phyloP scores from a whole-genome alignment of 2,888 invertebrate species.

The Agrypnus murinus region DNA sequence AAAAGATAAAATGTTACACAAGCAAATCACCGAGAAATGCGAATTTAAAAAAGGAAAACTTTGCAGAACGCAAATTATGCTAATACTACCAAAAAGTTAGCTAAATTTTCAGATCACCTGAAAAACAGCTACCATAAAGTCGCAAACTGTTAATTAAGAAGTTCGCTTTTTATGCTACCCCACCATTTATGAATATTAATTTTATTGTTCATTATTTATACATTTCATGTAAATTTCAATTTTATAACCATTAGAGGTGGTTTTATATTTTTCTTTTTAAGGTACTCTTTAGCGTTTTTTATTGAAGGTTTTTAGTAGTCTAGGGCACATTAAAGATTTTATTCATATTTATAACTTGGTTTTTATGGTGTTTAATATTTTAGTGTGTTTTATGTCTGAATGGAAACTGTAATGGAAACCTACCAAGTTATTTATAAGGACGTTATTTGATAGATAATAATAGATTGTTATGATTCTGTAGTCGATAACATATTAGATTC shows the following conservation, averaged over 20 bases:
- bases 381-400: too few relatives aligned
- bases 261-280: neutral
- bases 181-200: conserved; percentile 24
- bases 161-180: conserved; percentile 1
- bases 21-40: neutral
- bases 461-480: too few relatives aligned
- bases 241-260: conserved; percentile 2
- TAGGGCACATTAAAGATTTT: too few relatives aligned
- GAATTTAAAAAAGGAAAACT: neutral
- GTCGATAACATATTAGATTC: too few relatives aligned
- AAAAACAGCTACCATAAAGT: conserved; percentile 11
- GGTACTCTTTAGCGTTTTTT: too few relatives aligned
- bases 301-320: too few relatives aligned
- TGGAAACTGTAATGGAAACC: too few relatives aligned
- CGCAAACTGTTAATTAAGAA: conserved; percentile 23
- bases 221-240: conserved; percentile 21
- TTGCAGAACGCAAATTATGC: conserved; percentile 3
- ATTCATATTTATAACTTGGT: too few relatives aligned
- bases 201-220: conserved; percentile 19
- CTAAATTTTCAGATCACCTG: conserved; percentile 19
- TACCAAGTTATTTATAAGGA: too few relatives aligned
- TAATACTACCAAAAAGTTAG: conserved; percentile 14
- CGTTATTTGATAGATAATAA: too few relatives aligned
- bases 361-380: too few relatives aligned
- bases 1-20: neutral